Percentiles rank a stretch among this genome's conserved stretches.
phyloP scores from a whole-genome alignment of 2,113 vertebrate species.

The Oreotrochilus melanogaster region DNA sequence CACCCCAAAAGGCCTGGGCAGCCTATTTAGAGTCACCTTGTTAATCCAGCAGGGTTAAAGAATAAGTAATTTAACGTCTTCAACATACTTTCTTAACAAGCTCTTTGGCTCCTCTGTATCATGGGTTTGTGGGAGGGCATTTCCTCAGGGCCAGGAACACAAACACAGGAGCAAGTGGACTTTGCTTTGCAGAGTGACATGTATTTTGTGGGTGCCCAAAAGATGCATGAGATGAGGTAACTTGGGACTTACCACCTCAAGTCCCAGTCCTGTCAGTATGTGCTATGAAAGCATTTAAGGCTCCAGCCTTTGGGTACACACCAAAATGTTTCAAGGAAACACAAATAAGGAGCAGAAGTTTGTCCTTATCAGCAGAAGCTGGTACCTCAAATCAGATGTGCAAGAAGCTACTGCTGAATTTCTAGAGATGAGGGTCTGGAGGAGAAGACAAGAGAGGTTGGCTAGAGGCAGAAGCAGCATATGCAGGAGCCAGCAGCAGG shows the following conservation, averaged over 20 bases:
- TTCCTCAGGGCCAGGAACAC: background rate
- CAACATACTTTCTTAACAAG: background rate
- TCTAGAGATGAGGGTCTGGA: background rate
- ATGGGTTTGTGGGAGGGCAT: background rate
- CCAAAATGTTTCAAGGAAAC: background rate
- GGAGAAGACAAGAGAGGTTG: background rate
- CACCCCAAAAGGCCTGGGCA: background rate
- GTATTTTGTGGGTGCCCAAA: background rate
- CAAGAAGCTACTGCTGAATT: background rate
- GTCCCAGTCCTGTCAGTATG: background rate
- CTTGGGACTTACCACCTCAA: background rate
- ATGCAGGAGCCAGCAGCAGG: background rate
- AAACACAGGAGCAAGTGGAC: background rate
- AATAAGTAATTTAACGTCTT: background rate
- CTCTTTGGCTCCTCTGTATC: background rate
- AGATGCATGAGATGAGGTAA: background rate
- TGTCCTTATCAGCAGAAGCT: background rate
- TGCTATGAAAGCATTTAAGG: background rate
- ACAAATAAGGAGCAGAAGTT: background rate
- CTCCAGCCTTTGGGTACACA: background rate
- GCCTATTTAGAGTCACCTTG: background rate
- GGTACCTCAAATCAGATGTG: background rate
- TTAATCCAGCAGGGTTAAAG: background rate
- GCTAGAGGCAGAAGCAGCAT: background rate
- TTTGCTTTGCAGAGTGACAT: background rate